Conservation (phyloP, 1,140 invertebrate species). For the Pentalonia nigronervosa region DNA sequence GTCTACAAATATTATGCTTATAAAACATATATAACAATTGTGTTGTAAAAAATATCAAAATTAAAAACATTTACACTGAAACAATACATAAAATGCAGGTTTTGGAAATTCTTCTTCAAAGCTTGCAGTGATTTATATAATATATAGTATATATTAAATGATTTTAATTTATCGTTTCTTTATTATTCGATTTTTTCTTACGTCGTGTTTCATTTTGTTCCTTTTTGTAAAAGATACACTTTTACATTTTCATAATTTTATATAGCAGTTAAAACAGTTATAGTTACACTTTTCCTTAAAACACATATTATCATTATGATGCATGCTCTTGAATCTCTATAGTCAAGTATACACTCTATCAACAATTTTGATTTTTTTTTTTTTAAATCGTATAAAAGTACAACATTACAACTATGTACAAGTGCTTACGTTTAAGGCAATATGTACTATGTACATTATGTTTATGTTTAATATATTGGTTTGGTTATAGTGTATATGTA, state of each 20-base stretch:
- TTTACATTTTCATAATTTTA: neutral
- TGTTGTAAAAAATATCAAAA: conserved; percentile 1
- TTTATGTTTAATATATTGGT: neutral
- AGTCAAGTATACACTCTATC: neutral
- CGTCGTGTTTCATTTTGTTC: neutral
- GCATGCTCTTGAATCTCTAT: neutral
- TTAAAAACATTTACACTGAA: neutral
- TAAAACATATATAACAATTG: neutral
- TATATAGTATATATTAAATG: neutral
- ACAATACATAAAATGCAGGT: neutral
- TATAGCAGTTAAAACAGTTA: neutral
- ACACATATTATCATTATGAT: neutral
- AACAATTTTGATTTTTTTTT: neutral
- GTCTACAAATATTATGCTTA: neutral
- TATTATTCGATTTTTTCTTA: neutral
- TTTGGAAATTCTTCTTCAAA: neutral
- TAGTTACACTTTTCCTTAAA: conserved; percentile 5
- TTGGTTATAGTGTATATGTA: neutral
- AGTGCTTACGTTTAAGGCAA: neutral
- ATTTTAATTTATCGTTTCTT: neutral
- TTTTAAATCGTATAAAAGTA: neutral
- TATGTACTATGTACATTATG: neutral
- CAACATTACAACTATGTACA: neutral
- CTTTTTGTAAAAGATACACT: neutral
- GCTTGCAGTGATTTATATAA: neutral